phyloP scores from a whole-genome alignment of 2,888 invertebrate species.

The Aleiodes testaceus region DNA sequence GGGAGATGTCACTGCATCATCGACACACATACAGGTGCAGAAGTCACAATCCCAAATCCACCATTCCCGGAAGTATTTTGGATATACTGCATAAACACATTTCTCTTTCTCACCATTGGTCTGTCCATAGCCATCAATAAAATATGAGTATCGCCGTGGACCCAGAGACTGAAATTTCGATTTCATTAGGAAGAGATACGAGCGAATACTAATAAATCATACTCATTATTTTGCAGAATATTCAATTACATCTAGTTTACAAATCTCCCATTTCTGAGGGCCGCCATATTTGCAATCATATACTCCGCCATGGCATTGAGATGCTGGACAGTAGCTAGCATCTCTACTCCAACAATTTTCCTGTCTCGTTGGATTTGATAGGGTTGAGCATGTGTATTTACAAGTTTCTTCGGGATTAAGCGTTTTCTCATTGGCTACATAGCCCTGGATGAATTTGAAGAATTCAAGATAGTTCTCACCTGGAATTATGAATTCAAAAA shows the following conservation, averaged over 20 bases:
- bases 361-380: not conserved
- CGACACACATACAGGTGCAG: not conserved
- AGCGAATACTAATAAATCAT: not conserved
- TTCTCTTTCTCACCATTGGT: not conserved
- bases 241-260: not conserved
- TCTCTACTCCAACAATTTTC: not conserved
- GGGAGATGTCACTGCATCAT: not conserved
- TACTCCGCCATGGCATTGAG: not conserved
- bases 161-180: too few species aligned
- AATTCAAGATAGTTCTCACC: not conserved
- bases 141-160: not conserved
- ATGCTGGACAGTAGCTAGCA: not conserved
- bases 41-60: not conserved
- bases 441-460: not conserved
- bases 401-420: not conserved
- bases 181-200: too few species aligned
- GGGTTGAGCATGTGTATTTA: not conserved
- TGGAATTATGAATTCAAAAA: too few species aligned
- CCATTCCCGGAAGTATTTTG: not conserved
- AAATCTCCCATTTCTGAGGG: not conserved
- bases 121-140: not conserved
- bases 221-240: not conserved
- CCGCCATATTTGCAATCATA: not conserved
- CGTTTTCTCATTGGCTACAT: not conserved
- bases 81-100: not conserved